phyloP scores from a whole-genome alignment of 2,113 vertebrate species.

The Gavia stellata region DNA sequence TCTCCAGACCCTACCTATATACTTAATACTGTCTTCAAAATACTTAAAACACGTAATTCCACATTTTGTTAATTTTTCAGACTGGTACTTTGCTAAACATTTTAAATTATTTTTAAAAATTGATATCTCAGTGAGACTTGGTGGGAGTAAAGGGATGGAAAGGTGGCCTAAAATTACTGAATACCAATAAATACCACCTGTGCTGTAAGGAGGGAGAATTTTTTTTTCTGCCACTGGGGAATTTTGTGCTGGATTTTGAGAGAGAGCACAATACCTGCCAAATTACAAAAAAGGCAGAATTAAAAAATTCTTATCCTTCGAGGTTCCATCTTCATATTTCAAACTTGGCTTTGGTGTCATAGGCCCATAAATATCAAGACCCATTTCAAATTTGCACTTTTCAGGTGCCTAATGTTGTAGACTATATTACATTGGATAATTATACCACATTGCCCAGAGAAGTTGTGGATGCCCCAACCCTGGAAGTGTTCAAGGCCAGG shows the following conservation, averaged over 20 bases:
- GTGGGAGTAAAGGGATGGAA: neutral
- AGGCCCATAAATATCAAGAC: neutral
- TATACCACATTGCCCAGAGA: too few relatives aligned
- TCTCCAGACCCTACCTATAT: neutral
- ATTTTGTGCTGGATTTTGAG: neutral
- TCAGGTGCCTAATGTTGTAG: neutral
- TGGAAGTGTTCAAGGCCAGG: too few relatives aligned
- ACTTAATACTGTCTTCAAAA: neutral
- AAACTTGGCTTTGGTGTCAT: neutral
- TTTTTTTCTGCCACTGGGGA: neutral
- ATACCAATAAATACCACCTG: neutral
- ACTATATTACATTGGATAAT: neutral
- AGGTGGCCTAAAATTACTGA: neutral
- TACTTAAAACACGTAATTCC: neutral
- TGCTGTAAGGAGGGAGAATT: neutral
- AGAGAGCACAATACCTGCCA: neutral
- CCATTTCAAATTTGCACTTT: neutral
- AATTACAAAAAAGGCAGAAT: neutral
- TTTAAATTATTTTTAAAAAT: neutral
- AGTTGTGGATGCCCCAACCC: too few relatives aligned
- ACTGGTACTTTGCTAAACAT: neutral
- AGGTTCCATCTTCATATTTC: neutral
- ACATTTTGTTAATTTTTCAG: neutral
- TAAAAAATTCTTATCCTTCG: neutral
- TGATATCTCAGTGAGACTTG: neutral